A percentile compares a stretch with the other conserved stretches of the same genome.
Conservation (phyloP, 2,113 vertebrate species). For the Lycocorax pyrrhopterus region DNA sequence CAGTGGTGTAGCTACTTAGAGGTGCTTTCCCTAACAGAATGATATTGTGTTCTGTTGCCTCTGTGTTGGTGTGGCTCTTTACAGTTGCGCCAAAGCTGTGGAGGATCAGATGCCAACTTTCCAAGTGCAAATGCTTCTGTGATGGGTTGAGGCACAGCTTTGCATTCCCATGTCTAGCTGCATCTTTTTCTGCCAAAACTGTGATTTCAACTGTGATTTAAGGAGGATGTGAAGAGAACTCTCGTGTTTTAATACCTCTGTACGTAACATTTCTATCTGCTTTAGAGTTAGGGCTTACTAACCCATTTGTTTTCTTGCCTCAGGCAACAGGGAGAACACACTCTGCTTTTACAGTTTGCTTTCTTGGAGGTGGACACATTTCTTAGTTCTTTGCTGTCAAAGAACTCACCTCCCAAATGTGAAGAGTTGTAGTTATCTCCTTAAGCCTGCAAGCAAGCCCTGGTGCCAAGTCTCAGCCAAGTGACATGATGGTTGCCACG, state of each 20-base stretch:
- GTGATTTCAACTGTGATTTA: slow-evolving; percentile 67
- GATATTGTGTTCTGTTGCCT: background rate
- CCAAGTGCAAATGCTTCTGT: background rate
- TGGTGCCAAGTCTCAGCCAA: background rate
- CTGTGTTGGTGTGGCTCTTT: background rate
- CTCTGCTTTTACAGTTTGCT: background rate
- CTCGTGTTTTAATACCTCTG: slow-evolving; percentile 54
- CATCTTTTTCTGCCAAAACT: slow-evolving; percentile 53
- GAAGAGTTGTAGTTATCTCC: slow-evolving; percentile 3
- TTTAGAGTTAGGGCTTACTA: slow-evolving; percentile 14
- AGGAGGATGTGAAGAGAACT: slow-evolving; percentile 52
- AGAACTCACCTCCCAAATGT: slow-evolving; percentile 30
- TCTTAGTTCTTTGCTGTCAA: background rate
- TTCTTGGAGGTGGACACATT: background rate
- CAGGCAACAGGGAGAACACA: background rate
- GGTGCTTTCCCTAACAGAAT: background rate
- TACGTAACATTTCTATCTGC: background rate
- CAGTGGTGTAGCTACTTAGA: background rate
- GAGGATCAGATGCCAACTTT: background rate
- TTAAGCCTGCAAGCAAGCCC: slow-evolving; percentile 16
- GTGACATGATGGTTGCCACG: background rate
- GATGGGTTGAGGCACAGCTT: background rate
- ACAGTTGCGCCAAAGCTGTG: background rate
- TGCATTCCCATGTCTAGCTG: background rate
- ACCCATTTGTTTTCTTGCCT: background rate